Base-by-base conservation (phyloP, 1,140 invertebrate species). In the Cylas formicarius region DNA sequence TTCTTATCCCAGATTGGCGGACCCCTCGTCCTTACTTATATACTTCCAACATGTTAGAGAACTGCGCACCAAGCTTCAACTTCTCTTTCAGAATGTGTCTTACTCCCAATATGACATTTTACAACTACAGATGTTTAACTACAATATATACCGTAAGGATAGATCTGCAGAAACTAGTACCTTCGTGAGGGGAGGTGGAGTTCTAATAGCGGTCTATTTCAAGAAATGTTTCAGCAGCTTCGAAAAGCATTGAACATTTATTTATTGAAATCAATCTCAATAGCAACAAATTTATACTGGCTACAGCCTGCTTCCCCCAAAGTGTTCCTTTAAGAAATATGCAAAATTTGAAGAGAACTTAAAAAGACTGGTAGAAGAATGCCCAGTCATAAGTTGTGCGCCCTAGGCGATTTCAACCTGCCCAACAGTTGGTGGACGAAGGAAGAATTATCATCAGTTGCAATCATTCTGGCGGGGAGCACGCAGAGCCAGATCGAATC, bases 371-470 rank as follows among this genome's bases (percentile, higher is more conserved):
- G n/a, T n/a, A n/a, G n/a, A n/a, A n/a, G n/a, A n/a, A n/a, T n/a
- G n/a, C n/a, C n/a, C n/a, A n/a, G n/a, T n/a, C n/a, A n/a, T n/a
- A n/a, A n/a, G n/a, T 8, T 19, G 10, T 36, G 16, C 8, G 14
- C 22, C 17, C 6, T 36, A 11, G 33, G 33, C 5, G 33, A 36
- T 11, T 36, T 36, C 22, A 36, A 18, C 14, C 33, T 36, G 5
- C 33, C 33, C 22, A 36, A 36, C 33, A 36, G 33, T 36, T n/a
- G n/a, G n/a, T n/a, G n/a, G n/a, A n/a, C n/a, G 4, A 18, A 36
- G 9, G 33, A 19, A 18, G 6, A 32, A 8, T 32, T 32, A 16
- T 8, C 5, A 5, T 32, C 29, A 13, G 13, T 32, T 13, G 29
- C 29, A 11, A 13, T 32, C n/a, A n/a, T n/a, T n/a, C n/a, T 32